A percentile compares a stretch with the other conserved stretches of the same genome.
Evolutionary conservation across 1,140 invertebrate species (phyloP).

Genomic region (Drosophila tropicalis): DNA sequence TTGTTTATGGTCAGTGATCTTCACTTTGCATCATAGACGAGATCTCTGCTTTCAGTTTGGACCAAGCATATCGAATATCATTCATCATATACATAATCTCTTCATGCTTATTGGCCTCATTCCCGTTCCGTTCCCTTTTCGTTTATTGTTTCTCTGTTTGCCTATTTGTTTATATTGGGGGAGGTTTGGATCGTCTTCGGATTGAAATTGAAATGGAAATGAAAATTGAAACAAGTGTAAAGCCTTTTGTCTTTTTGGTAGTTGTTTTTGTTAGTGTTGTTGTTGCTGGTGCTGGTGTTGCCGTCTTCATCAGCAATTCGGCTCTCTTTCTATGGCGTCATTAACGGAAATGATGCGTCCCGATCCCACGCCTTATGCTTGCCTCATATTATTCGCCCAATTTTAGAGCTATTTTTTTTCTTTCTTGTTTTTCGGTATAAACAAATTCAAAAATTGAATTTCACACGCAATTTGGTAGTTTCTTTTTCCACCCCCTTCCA

Average conservation of each 20-base stretch:
- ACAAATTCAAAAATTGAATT: conserved; percentile 60
- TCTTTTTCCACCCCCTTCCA: conserved; percentile 17
- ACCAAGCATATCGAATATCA: conserved; percentile 45
- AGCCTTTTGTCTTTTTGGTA: conserved; percentile 20
- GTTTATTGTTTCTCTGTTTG: conserved; percentile 37
- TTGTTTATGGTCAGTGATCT: conserved; percentile 1
- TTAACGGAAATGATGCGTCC: conserved; percentile 74
- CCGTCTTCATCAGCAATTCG: conserved; percentile 35
- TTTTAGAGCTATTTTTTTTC: conserved; percentile 38
- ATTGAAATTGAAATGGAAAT: conserved; percentile 1
- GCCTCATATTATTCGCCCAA: conserved; percentile 49
- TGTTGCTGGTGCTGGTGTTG: conserved; percentile 6
- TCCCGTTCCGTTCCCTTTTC: conserved; percentile 12
- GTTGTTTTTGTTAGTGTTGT: neutral
- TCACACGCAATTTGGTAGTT: conserved; percentile 72
- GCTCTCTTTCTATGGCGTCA: conserved; percentile 57
- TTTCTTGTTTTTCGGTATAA: conserved; percentile 51
- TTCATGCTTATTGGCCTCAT: conserved; percentile 25
- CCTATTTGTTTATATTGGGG: conserved; percentile 47
- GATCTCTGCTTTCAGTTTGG: neutral
- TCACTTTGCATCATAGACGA: no score
- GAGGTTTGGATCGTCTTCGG: conserved; percentile 9
- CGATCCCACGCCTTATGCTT: conserved; percentile 43
- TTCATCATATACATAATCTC: conserved; percentile 48
- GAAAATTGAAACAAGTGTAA: conserved; percentile 38